Evolutionary conservation across 2,888 invertebrate species (phyloP).

Genomic region (Artemia sp.): DNA sequence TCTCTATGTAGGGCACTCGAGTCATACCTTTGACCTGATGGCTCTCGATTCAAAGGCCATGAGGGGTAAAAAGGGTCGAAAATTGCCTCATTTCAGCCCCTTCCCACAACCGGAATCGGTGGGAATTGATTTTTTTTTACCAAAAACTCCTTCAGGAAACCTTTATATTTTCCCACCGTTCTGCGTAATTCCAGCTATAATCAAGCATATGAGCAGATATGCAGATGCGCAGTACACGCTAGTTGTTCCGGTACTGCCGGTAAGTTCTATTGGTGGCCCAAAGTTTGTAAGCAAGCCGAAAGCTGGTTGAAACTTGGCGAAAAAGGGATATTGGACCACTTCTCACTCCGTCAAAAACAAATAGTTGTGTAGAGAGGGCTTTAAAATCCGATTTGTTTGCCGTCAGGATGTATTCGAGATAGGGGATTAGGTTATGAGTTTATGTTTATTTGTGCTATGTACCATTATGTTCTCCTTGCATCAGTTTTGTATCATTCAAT

Average conservation of each 20-base stretch:
- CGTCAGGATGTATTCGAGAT: neutral
- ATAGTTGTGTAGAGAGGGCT: neutral
- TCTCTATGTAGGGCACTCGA: neutral
- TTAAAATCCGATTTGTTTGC: neutral
- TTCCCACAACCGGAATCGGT: neutral
- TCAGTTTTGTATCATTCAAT: no score
- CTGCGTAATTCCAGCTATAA: slow-evolving; percentile 1
- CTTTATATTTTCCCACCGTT: slow-evolving; percentile 1
- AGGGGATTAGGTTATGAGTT: no score
- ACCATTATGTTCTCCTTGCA: no score
- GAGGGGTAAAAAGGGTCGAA: neutral
- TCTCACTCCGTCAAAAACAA: neutral
- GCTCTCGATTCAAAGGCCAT: slow-evolving; percentile 4
- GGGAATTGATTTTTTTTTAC: neutral
- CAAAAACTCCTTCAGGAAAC: neutral
- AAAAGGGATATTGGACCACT: neutral
- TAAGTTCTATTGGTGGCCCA: neutral
- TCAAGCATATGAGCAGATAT: neutral
- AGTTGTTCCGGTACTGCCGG: neutral
- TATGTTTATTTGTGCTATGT: no score
- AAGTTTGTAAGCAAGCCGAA: neutral
- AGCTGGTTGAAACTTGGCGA: neutral
- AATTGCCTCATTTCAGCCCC: neutral
- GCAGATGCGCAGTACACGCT: neutral
- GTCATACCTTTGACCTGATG: neutral